Percentiles rank a stretch among this genome's conserved stretches.
Evolutionary conservation across 2,113 vertebrate species (phyloP).

Genomic region (Delphinus delphis): DNA sequence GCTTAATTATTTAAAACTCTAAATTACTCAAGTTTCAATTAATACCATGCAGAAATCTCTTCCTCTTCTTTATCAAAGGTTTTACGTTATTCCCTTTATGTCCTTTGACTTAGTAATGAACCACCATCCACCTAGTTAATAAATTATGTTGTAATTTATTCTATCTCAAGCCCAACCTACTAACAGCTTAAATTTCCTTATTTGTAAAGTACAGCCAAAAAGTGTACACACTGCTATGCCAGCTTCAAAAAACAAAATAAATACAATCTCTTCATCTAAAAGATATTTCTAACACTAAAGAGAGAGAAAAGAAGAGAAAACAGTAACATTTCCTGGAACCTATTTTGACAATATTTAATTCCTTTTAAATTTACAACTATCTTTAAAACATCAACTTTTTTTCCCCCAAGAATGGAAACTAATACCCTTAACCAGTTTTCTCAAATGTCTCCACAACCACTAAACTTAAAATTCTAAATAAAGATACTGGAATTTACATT

Average conservation of each 20-base stretch:
- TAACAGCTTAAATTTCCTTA: conserved; percentile 13
- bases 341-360: conserved; percentile 7
- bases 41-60: background rate
- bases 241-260: conserved; percentile 25
- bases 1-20: background rate
- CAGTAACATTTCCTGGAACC: background rate
- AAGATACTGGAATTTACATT: conserved; percentile 50
- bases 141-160: background rate
- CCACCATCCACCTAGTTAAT: background rate
- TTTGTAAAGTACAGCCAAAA: conserved; percentile 23
- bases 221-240: background rate
- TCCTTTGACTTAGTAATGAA: background rate
- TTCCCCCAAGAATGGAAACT: background rate
- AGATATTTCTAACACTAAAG: background rate
- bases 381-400: conserved; percentile 22
- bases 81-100: background rate
- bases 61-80: background rate
- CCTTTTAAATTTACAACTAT: conserved; percentile 30
- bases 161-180: background rate
- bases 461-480: conserved; percentile 46
- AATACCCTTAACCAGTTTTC: conserved; percentile 6
- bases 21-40: conserved; percentile 12
- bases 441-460: background rate
- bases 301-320: background rate
- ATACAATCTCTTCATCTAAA: background rate